Evolutionary conservation across 1,140 invertebrate species (phyloP).

Genomic region (Trichonephila inaurata): DNA sequence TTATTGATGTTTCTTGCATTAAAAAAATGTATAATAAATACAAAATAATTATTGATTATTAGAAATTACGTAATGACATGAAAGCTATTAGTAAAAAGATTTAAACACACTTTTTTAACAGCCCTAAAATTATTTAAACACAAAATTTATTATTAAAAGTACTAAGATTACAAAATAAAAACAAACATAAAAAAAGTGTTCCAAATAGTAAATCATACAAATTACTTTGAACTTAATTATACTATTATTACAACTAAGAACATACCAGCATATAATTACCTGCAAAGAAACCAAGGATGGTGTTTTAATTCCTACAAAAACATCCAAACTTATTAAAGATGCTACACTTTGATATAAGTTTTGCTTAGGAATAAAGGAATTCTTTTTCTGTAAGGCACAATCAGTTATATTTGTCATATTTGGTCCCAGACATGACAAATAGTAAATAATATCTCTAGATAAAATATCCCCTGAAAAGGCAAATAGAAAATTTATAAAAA

Average conservation of each 20-base stretch:
- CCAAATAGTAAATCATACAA: neutral
- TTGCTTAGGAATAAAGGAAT: conserved; percentile 82
- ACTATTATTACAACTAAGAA: neutral
- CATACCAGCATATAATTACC: neutral
- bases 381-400: conserved; percentile 81
- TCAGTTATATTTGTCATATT: conserved; percentile 83
- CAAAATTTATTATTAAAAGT: no score
- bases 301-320: conserved; percentile 80
- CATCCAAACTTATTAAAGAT: conserved; percentile 81
- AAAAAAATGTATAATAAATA: no score
- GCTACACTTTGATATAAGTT: conserved; percentile 81
- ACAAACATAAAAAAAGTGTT: no score
- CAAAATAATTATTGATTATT: no score
- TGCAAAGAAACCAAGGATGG: conserved; percentile 67
- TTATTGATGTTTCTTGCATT: no score
- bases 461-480: conserved; percentile 79
- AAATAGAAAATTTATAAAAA: neutral
- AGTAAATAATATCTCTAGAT: conserved; percentile 82
- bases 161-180: no score
- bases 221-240: neutral
- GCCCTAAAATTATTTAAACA: no score
- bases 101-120: no score
- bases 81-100: no score
- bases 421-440: conserved; percentile 82
- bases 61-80: no score